Evolutionary conservation across 2,888 invertebrate genomes (phyloP).

Genomic region (Noctua comes): DNA sequence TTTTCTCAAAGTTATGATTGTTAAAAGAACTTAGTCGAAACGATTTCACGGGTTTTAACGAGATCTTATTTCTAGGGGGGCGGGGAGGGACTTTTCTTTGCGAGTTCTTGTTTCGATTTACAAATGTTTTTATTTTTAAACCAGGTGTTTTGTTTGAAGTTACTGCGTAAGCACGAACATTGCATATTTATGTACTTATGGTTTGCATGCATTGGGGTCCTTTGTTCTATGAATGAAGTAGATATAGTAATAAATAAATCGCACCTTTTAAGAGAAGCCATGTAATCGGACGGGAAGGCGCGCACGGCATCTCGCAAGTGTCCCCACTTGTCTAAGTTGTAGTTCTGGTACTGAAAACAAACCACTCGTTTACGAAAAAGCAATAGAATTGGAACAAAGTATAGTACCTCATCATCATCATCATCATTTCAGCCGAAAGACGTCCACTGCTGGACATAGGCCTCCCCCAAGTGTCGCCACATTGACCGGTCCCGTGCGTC

Average conservation of each 20-base stretch:
- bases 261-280: constrained; percentile 81
- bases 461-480: no score
- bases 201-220: no score
- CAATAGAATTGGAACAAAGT: background rate
- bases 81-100: background rate
- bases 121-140: background rate
- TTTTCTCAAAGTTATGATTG: constrained; percentile 1
- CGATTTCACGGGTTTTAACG: background rate
- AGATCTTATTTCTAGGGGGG: background rate
- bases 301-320: constrained; percentile 77
- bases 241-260: background rate
- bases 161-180: background rate
- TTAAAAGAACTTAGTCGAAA: background rate
- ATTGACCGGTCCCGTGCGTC: no score
- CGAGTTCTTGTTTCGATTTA: background rate
- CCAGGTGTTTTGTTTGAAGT: background rate
- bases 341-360: constrained; percentile 74
- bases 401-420: no score
- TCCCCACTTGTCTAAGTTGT: constrained; percentile 81
- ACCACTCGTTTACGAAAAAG: background rate
- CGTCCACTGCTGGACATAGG: no score
- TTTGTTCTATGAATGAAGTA: background rate
- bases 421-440: no score
- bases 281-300: constrained; percentile 80
- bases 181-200: no score